Evolutionary conservation across 1,140 invertebrate species (phyloP).

Genomic region (Dendrolimus punctatus): DNA sequence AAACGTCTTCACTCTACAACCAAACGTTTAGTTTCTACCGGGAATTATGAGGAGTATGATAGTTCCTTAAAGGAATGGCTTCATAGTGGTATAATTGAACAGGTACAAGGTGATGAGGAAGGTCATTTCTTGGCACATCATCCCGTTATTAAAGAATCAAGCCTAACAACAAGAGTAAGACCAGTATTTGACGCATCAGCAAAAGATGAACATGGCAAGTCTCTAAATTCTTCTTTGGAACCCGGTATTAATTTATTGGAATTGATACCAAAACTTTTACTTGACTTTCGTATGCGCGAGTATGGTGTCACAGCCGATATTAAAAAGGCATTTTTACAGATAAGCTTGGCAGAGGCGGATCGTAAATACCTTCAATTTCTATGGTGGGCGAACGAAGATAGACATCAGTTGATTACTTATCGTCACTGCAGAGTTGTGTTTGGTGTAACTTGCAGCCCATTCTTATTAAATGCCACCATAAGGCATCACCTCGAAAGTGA

Average conservation of each 20-base stretch:
- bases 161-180: slow-evolving; percentile 25
- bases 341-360: neutral
- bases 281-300: too few relatives aligned
- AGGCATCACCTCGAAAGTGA: slow-evolving; percentile 4
- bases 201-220: slow-evolving; percentile 17
- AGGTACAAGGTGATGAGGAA: slow-evolving; percentile 6
- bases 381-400: neutral
- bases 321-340: slow-evolving; percentile 22
- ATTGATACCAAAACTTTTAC: too few relatives aligned
- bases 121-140: slow-evolving; percentile 41
- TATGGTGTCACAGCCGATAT: too few relatives aligned
- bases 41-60: slow-evolving; percentile 31
- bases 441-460: slow-evolving; percentile 7
- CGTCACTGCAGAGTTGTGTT: slow-evolving; percentile 8
- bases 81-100: slow-evolving; percentile 24
- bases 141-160: slow-evolving; percentile 32
- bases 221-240: slow-evolving; percentile 19
- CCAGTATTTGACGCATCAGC: slow-evolving; percentile 33
- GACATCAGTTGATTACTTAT: slow-evolving; percentile 4
- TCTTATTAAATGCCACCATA: slow-evolving; percentile 7
- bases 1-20: slow-evolving; percentile 21
- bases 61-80: slow-evolving; percentile 34
- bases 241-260: too few relatives aligned
- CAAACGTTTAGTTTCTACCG: slow-evolving; percentile 21
- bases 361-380: slow-evolving; percentile 4